Percentiles rank a stretch among this genome's conserved stretches.
Evolutionary conservation across 1,140 invertebrate species (phyloP).

Genomic region (Zaprionus vittiger): DNA sequence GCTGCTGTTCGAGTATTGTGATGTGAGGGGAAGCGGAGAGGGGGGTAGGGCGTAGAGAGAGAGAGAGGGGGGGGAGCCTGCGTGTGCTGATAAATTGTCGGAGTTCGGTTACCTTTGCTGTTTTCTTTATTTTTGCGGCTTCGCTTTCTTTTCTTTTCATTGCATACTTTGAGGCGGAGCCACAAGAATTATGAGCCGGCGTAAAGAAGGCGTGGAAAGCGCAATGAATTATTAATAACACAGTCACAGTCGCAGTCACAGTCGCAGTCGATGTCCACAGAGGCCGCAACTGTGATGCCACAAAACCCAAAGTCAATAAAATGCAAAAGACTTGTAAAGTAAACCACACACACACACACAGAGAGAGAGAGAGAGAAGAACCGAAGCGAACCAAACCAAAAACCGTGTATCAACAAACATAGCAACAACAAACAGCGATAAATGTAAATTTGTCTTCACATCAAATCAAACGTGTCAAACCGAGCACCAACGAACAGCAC

Average conservation of each 20-base stretch:
- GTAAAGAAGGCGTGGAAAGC: slow-evolving; percentile 71
- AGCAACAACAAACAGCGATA: slow-evolving; percentile 29
- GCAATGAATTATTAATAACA: slow-evolving; percentile 76
- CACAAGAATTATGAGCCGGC: slow-evolving; percentile 64
- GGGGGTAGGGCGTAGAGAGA: background rate
- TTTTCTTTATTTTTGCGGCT: slow-evolving; percentile 9
- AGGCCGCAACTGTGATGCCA: slow-evolving; percentile 4
- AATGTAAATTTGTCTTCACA: slow-evolving; percentile 57
- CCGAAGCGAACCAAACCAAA: slow-evolving; percentile 18
- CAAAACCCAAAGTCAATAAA: slow-evolving; percentile 39
- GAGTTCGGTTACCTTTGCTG: slow-evolving; percentile 20
- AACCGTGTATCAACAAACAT: background rate
- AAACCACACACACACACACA: slow-evolving; percentile 18
- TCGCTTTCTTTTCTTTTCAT: slow-evolving; percentile 24
- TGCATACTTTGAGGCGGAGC: slow-evolving; percentile 59
- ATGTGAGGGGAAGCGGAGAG: background rate
- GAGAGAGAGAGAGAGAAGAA: background rate
- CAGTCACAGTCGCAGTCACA: slow-evolving; percentile 12
- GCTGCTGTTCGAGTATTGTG: slow-evolving; percentile 13
- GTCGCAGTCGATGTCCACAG: background rate
- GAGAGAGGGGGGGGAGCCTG: background rate
- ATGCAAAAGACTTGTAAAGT: slow-evolving; percentile 41
- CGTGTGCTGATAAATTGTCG: slow-evolving; percentile 54
- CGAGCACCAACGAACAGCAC: slow-evolving; percentile 22
- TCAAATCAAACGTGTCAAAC: slow-evolving; percentile 70